These are phyloP conservation scores for Ectemnius cavifrons DNA, from an alignment of 2,888 invertebrate species.

Conservation along the genomic window DNA sequence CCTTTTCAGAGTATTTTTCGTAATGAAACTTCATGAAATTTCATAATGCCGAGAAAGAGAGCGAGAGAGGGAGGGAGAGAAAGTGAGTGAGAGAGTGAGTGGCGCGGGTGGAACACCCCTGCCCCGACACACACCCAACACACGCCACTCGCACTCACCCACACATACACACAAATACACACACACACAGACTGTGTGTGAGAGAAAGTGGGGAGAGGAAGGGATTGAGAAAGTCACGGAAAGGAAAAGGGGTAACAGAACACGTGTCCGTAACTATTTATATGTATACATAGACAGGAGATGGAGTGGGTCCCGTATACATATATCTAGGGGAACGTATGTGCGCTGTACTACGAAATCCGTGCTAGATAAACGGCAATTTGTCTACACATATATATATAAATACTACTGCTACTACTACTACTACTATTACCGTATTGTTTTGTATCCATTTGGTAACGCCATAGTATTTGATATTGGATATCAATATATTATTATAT, in stretches of 20 bases:
- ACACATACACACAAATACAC: too few relatives aligned
- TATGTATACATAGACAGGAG: slow-evolving; percentile 54
- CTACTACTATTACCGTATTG: slow-evolving; percentile 57
- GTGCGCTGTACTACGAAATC: slow-evolving; percentile 10
- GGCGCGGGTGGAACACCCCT: slow-evolving; percentile 28
- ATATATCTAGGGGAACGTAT: slow-evolving; percentile 26
- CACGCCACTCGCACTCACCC: slow-evolving; percentile 39
- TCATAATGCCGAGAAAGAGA: slow-evolving; percentile 71
- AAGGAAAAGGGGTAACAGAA: slow-evolving; percentile 23
- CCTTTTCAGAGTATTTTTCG: slow-evolving; percentile 69
- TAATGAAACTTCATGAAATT: slow-evolving; percentile 76
- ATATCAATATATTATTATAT: slow-evolving; percentile 64
- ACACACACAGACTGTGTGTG: too few relatives aligned
- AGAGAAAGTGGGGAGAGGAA: too few relatives aligned
- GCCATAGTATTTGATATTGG: slow-evolving; percentile 73
- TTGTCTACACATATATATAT: slow-evolving; percentile 36
- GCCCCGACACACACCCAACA: slow-evolving; percentile 53
- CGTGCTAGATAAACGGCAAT: slow-evolving; percentile 65
- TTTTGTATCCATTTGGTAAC: slow-evolving; percentile 72
- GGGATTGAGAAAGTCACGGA: too few relatives aligned
- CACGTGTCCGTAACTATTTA: slow-evolving; percentile 46
- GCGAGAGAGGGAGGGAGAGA: slow-evolving; percentile 9
- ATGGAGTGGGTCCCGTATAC: slow-evolving; percentile 46
- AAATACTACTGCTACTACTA: slow-evolving; percentile 36
- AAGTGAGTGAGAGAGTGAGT: slow-evolving; percentile 4